Evolutionary conservation across 2,797 vertebrate species (phyloP).

Genomic region (Botia almorhae): DNA sequence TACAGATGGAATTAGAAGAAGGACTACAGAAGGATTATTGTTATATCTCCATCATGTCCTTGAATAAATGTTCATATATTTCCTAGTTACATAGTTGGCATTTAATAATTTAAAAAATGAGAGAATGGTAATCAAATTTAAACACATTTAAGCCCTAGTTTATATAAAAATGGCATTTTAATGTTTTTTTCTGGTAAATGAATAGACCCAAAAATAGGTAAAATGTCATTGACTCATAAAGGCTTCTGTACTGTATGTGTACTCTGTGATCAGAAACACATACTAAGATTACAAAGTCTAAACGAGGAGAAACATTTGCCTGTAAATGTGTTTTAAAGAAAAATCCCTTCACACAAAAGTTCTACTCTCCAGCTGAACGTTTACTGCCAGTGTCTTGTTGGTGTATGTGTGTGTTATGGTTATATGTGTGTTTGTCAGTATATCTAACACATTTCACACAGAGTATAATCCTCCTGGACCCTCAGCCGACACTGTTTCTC

Average conservation of each 20-base stretch:
- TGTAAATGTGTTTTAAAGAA: constrained; percentile 76
- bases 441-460: constrained; percentile 36
- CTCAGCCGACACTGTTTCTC: constrained; percentile 2
- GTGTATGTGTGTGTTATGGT: constrained; percentile 38
- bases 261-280: constrained; percentile 40
- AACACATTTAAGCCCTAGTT: no score
- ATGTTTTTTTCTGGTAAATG: no score
- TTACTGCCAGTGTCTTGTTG: constrained; percentile 41
- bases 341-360: constrained; percentile 59
- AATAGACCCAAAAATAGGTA: no score
- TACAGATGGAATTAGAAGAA: not conserved
- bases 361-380: constrained; percentile 14
- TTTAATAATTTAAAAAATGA: no score
- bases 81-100: no score
- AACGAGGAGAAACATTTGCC: constrained; percentile 76
- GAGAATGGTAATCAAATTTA: no score
- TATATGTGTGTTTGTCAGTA: constrained; percentile 3
- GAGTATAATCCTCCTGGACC: not conserved
- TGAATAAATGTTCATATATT: no score
- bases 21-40: no score
- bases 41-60: no score
- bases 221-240: no score
- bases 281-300: constrained; percentile 66
- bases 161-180: no score
- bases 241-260: not conserved